Conservation (phyloP, 1,140 invertebrate species). For the Globodera rostochiensis region DNA sequence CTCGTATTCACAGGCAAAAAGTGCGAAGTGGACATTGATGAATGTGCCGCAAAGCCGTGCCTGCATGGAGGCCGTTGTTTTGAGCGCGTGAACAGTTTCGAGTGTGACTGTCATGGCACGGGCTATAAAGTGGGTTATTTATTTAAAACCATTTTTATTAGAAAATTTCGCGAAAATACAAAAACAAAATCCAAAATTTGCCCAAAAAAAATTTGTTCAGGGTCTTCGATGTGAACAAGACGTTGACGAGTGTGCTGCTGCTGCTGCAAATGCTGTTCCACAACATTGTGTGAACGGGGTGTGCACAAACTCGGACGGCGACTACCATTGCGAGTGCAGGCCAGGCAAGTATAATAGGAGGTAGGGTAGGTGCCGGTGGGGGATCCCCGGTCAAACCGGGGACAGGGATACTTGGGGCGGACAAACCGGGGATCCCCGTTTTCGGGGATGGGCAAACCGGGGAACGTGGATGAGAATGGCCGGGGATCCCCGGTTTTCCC, state of each 20-base stretch:
- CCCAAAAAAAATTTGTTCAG: background rate
- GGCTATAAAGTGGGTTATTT: slow-evolving; percentile 38
- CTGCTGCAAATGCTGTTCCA: background rate
- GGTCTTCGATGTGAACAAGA: slow-evolving; percentile 56
- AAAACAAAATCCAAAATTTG: background rate
- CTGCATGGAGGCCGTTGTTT: slow-evolving; percentile 54
- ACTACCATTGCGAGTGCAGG: slow-evolving; percentile 51
- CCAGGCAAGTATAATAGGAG: background rate
- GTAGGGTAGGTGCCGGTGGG: too few relatives aligned
- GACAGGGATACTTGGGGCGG: background rate
- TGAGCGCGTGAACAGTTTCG: slow-evolving; percentile 60
- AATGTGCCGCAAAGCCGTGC: slow-evolving; percentile 48
- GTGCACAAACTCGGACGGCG: slow-evolving; percentile 55
- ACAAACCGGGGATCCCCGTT: too few relatives aligned
- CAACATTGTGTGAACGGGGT: slow-evolving; percentile 28
- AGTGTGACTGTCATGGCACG: slow-evolving; percentile 58
- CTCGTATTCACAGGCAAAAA: slow-evolving; percentile 29
- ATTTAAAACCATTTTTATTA: background rate
- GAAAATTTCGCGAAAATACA: background rate
- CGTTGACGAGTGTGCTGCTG: slow-evolving; percentile 55
- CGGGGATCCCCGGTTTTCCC: too few relatives aligned
- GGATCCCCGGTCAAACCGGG: background rate
- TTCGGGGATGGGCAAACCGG: too few relatives aligned
- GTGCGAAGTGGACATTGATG: slow-evolving; percentile 63
- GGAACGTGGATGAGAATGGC: too few relatives aligned